Base-by-base conservation (phyloP, 1,140 invertebrate genomes). In the Bombyx mandarina region DNA sequence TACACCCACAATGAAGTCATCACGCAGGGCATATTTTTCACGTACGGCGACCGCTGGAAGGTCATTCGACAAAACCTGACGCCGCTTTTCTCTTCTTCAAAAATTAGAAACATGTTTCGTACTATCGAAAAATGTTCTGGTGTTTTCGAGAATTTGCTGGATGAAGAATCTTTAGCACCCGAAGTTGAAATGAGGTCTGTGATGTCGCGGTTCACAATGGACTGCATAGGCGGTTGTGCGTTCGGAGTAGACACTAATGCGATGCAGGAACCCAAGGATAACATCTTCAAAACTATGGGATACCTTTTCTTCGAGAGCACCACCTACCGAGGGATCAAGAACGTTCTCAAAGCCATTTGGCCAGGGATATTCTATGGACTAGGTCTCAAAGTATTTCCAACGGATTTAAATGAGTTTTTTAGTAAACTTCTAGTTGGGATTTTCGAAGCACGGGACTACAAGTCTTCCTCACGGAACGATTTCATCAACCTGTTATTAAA, bases 81-180 rank as follows among this genome's bases (percentile, higher is more conserved):
- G 7, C 91, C 91, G 4, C 88, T 89, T 3, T 92, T 92, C 67
- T 88, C 90, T 5, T 78, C 88, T 4, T 76, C 82, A 8, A 91
- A 91, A 73, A 87, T 92, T 60, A 90, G 88, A 67, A 75, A 78
- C 9, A 91, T 91, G 86, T 88, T 86, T 60, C 66, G 82, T 1
- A 58, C 85, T 2, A 82, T 91, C 57, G 22, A 72, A 0, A 56
- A 78, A 6, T 83, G 90, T 12, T 62, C 62, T 0, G 18, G 75
- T 0, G 69, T 82, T 8, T 65, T 90, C 3, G 73, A 79, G 9
- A 59, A 63, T 5, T 54, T 76, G 6, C 63, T 88, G 1, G 64
- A 67, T 35, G 35, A 60, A 26, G 60, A 61, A 57, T 52, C 58
- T 7, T 43, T 51, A 9, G 57, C 66, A 12, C 63, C 52, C 26